Conservation (phyloP, 2,113 vertebrate genomes). For the Rissa tridactyla region DNA sequence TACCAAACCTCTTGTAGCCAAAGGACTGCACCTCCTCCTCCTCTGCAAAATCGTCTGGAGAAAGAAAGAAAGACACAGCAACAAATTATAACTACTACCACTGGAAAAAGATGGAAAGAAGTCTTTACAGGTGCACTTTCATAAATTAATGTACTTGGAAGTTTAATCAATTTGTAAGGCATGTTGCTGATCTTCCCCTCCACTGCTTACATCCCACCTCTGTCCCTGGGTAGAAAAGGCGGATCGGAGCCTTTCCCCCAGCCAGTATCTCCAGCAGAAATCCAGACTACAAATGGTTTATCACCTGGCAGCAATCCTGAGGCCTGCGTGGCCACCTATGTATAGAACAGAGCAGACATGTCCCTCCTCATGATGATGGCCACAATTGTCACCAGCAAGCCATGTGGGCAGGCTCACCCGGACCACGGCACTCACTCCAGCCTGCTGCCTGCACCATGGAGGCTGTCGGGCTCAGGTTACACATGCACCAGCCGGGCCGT, state of each 20-base stretch:
- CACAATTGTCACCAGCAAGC: not conserved
- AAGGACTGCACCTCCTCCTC: slow-evolving; percentile 99
- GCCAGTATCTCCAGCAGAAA: not conserved
- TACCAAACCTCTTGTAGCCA: slow-evolving; percentile 98
- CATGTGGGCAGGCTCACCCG: accelerated
- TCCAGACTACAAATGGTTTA: not conserved
- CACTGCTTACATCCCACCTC: not conserved
- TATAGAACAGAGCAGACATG: not conserved
- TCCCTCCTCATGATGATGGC: not conserved
- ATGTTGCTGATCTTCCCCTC: not conserved
- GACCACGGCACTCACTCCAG: not conserved
- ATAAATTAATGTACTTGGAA: not conserved
- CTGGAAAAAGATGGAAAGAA: not conserved
- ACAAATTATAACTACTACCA: not conserved
- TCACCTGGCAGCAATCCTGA: not conserved
- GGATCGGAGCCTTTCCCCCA: not conserved
- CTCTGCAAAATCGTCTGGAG: slow-evolving; percentile 92
- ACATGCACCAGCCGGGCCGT: not conserved
- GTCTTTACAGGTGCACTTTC: not conserved
- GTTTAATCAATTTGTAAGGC: not conserved
- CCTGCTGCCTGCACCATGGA: accelerated
- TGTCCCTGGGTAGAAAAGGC: not conserved
- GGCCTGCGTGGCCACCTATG: not conserved
- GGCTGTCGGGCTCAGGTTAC: accelerated
- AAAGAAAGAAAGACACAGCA: slow-evolving; percentile 53